phyloP scores from a whole-genome alignment of 1,140 invertebrate species.

The Tetragnatha versicolor region DNA sequence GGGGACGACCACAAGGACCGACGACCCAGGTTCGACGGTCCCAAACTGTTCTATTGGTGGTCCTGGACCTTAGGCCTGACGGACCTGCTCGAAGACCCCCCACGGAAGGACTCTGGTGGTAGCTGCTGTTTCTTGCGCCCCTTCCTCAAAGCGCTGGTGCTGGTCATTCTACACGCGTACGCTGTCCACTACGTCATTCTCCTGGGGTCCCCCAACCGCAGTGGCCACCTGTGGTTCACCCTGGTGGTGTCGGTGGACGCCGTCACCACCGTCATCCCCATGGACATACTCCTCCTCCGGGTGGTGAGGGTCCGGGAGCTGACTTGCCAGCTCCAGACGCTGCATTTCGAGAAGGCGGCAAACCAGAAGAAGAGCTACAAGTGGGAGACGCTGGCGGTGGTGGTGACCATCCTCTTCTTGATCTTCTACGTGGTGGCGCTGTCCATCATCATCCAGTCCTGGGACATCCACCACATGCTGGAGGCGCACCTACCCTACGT shows the following conservation, averaged over 20 bases:
- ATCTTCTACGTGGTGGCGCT: slow-evolving; percentile 51
- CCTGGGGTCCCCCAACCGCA: slow-evolving; percentile 39
- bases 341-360: slow-evolving; percentile 45
- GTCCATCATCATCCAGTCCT: slow-evolving; percentile 46
- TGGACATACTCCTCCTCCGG: slow-evolving; percentile 45
- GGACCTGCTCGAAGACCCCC: slow-evolving; percentile 34
- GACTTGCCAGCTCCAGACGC: slow-evolving; percentile 38
- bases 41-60: slow-evolving; percentile 51
- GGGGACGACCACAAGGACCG: neutral
- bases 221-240: slow-evolving; percentile 50
- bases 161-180: slow-evolving; percentile 42
- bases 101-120: slow-evolving; percentile 33
- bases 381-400: slow-evolving; percentile 43
- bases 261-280: slow-evolving; percentile 51
- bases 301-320: slow-evolving; percentile 41
- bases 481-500: slow-evolving; percentile 50
- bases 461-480: slow-evolving; percentile 54
- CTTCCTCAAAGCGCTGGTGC: slow-evolving; percentile 27
- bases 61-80: slow-evolving; percentile 48
- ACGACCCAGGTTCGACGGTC: slow-evolving; percentile 31
- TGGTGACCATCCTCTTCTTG: slow-evolving; percentile 40
- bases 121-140: slow-evolving; percentile 44
- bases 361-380: slow-evolving; percentile 37
- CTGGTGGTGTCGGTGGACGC: slow-evolving; percentile 52
- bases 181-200: slow-evolving; percentile 52